Base-by-base conservation (phyloP, 1,140 invertebrate species). In the Linepithema humile region DNA sequence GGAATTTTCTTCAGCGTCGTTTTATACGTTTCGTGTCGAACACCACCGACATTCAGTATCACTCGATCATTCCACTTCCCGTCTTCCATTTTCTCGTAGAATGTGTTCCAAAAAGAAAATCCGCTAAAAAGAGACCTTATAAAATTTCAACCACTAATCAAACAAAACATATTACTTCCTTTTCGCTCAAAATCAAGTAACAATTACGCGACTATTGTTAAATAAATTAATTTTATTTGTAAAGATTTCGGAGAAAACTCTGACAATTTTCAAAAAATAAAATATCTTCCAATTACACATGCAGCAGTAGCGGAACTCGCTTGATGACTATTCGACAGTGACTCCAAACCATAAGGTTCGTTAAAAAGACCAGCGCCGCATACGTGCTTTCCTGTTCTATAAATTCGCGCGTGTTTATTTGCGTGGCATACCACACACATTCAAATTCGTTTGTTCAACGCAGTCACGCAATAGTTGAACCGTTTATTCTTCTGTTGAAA, bases 1-100 rank as follows among this genome's bases (percentile, higher is more conserved):
- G 98, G 98, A 90, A 99, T 98, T 95, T 99, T 98, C 94, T 98
- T 98, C 84, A 98, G 93, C 10, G 96, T 97, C 53, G 96, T 96
- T 94, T 98, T 98, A 94, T 98, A 99, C 45, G 98, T 98, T 95
- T 99, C 98, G 94, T 98, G 98, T 55, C 99, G 95, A 87, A 99
- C 98, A 12, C 98, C 99, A 59, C 98, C 98, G 82, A 99, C 98
- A 94, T 99, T 99, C 77, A 99, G 96, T 60, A 99, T 98, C 84
- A 99, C 98, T 91, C 98, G 96, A 95, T 99, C 99, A 93, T 99
- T 98, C 87, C 74, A 87, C 50, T 82, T 87, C n/a, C 48, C 72
- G 15, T 84, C 72, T 70, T 85, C 70, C 48, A 85, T 48, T 70
- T 78, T 85, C n/a, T 32, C 0, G 17, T 40, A 55, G 3, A 74